Conservation (phyloP, 2,113 vertebrate species). For the Notothenia rossii region DNA sequence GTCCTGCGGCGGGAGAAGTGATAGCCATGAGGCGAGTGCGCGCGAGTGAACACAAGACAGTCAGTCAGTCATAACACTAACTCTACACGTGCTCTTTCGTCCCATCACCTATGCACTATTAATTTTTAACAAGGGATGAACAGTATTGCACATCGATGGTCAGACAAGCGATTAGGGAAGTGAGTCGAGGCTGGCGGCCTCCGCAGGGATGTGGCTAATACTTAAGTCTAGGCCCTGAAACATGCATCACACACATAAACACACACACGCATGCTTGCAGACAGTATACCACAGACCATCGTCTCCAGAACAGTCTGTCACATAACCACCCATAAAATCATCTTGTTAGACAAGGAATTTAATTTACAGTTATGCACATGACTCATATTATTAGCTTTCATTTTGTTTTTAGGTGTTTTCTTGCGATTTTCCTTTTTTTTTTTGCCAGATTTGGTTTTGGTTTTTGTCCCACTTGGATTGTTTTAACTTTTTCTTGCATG, state of each 20-base stretch:
- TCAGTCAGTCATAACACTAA: slow-evolving; percentile 79
- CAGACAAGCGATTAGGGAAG: slow-evolving; percentile 57
- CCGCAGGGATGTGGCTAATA: slow-evolving; percentile 49
- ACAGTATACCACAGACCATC: slow-evolving; percentile 37
- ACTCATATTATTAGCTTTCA: slow-evolving; percentile 69
- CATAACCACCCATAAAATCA: slow-evolving; percentile 57
- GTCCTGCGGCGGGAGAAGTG: slow-evolving; percentile 60
- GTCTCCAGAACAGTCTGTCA: slow-evolving; percentile 47
- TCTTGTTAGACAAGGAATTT: slow-evolving; percentile 31
- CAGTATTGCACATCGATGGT: slow-evolving; percentile 73
- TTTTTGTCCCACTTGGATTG: slow-evolving; percentile 77
- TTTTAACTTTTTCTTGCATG: slow-evolving; percentile 72
- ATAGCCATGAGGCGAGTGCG: slow-evolving; percentile 66
- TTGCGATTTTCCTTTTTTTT: slow-evolving; percentile 45
- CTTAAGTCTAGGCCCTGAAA: slow-evolving; percentile 44
- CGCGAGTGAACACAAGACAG: slow-evolving; percentile 66
- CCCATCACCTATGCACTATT: slow-evolving; percentile 85
- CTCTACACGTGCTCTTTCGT: slow-evolving; percentile 74
- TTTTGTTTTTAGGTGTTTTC: slow-evolving; percentile 66
- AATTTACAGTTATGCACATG: slow-evolving; percentile 53
- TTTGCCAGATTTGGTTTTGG: slow-evolving; percentile 69
- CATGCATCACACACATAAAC: slow-evolving; percentile 14
- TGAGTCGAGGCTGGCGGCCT: slow-evolving; percentile 32
- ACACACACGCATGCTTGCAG: slow-evolving; percentile 36
- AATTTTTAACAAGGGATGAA: slow-evolving; percentile 77